Percentiles rank a stretch among this genome's conserved stretches.
These are phyloP conservation scores for Plectrocnemia conspersa DNA, from an alignment of 1,140 invertebrate genomes.

Conservation along the genomic window DNA sequence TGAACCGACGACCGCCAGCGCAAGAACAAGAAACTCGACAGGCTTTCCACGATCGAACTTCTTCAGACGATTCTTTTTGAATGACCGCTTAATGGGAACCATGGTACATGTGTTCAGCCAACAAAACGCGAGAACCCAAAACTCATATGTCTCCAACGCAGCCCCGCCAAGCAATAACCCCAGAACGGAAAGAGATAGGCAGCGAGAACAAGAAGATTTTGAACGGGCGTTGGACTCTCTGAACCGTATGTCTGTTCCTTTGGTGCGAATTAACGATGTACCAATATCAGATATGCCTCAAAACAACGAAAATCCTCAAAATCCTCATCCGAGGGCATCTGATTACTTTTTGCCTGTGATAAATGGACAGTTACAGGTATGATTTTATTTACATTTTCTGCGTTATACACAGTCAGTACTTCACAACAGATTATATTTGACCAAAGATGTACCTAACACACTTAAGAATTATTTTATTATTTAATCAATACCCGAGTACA, in stretches of 20 bases:
- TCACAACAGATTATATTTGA: too few species aligned
- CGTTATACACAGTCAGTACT: too few species aligned
- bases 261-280: slow-evolving; percentile 57
- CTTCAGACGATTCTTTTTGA: slow-evolving; percentile 21
- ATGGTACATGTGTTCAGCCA: slow-evolving; percentile 11
- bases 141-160: neutral
- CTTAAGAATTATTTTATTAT: too few species aligned
- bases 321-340: slow-evolving; percentile 41
- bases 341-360: slow-evolving; percentile 48
- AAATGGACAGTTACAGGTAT: slow-evolving; percentile 42
- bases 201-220: too few species aligned
- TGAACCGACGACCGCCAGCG: neutral
- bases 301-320: slow-evolving; percentile 36
- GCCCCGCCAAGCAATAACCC: neutral
- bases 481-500: too few species aligned
- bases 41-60: slow-evolving; percentile 10
- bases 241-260: slow-evolving; percentile 46
- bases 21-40: slow-evolving; percentile 11
- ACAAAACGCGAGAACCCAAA: slow-evolving; percentile 10
- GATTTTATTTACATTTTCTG: neutral
- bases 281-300: slow-evolving; percentile 47
- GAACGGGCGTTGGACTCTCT: too few species aligned
- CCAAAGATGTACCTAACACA: too few species aligned
- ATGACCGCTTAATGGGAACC: slow-evolving; percentile 20
- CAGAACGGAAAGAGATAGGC: too few species aligned